A percentile compares a stretch with the other conserved stretches of the same genome.
Evolutionary conservation across 2,113 vertebrate species (phyloP).

Genomic region (Anolis sagrei): DNA sequence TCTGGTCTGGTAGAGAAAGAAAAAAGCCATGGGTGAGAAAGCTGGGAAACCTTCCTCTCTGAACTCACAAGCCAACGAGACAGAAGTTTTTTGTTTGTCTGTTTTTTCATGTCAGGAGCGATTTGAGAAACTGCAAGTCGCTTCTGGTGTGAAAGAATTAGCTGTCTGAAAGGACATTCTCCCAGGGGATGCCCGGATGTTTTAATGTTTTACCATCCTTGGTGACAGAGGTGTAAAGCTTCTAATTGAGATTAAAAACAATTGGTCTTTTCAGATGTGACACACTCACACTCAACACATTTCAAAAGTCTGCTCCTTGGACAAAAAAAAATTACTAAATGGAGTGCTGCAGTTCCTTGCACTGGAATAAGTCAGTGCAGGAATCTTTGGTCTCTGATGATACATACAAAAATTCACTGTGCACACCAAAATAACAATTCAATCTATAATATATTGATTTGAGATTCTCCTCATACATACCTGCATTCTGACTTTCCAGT

Average conservation of each 20-base stretch:
- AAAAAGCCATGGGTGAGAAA: not conserved
- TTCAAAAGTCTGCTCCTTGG: not conserved
- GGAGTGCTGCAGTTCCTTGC: not conserved
- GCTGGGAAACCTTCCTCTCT: not conserved
- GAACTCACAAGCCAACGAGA: not conserved
- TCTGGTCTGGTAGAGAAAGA: slow-evolving; percentile 78
- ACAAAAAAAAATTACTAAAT: not conserved
- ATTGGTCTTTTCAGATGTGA: not conserved
- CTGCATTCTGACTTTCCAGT: not conserved
- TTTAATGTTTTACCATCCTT: no score
- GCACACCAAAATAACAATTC: not conserved
- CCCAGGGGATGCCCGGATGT: no score
- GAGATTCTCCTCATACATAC: not conserved
- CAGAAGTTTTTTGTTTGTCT: no score
- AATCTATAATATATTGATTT: not conserved
- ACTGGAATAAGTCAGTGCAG: not conserved
- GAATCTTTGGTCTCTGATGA: not conserved
- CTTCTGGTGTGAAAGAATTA: no score
- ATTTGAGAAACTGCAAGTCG: no score
- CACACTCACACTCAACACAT: no score
- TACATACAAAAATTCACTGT: not conserved
- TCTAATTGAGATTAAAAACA: not conserved
- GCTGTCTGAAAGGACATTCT: no score
- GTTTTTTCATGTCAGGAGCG: no score
- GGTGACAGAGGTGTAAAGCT: not conserved